Conservation (phyloP, 2,888 invertebrate species). For the Ellobium chinense region DNA sequence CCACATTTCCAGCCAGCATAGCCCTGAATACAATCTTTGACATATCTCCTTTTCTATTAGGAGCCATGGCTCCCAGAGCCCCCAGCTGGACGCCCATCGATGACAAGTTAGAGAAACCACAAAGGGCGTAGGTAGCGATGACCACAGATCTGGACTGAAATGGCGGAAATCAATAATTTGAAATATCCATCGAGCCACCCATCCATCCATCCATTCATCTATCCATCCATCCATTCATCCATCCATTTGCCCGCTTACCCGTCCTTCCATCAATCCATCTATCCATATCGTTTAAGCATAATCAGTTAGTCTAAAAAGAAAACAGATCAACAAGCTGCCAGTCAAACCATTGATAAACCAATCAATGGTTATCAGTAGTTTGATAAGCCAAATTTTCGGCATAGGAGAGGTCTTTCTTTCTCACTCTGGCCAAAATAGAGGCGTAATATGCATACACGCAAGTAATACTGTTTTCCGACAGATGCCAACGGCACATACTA, state of each 20-base stretch:
- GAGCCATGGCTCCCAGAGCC: constrained; percentile 71
- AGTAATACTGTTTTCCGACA: too few relatives aligned
- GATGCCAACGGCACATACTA: too few relatives aligned
- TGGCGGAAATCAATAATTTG: background rate
- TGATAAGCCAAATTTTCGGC: too few relatives aligned
- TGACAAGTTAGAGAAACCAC: constrained; percentile 75
- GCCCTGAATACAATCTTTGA: constrained; percentile 70
- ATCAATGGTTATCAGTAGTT: too few relatives aligned
- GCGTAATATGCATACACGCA: too few relatives aligned
- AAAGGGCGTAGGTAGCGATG: constrained; percentile 75
- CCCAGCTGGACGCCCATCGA: constrained; percentile 74
- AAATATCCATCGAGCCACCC: too few relatives aligned
- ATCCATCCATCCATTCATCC: background rate
- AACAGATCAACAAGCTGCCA: too few relatives aligned
- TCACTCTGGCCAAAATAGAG: too few relatives aligned
- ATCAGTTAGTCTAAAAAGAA: too few relatives aligned
- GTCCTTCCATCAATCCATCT: background rate
- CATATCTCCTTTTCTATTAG: constrained; percentile 64
- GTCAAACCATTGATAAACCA: too few relatives aligned
- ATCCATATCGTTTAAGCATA: background rate
- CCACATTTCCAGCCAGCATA: constrained; percentile 78
- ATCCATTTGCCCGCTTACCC: background rate
- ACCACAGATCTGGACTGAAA: constrained; percentile 68
- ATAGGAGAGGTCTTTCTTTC: too few relatives aligned
- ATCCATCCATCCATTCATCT: background rate